Evolutionary conservation across 2,888 invertebrate genomes (phyloP), one percentile per base, ranked within the genome.

Genomic region (Drosophila parthenogenetica): DNA sequence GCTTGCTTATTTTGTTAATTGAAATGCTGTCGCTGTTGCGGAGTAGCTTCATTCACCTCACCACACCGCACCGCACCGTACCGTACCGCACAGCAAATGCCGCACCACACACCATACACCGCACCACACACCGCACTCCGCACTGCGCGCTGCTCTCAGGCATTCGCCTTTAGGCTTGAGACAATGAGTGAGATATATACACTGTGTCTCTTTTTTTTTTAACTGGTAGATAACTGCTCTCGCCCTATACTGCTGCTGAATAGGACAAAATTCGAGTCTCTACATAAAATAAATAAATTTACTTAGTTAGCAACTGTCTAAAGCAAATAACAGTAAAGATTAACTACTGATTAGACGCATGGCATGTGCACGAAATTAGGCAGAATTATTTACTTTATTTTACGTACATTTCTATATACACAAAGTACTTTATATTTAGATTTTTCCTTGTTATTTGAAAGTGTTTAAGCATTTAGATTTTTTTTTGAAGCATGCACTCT

Each of bases 1-100:
- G 54, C 54, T 77, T 87, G 82, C 67, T 81, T 84, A 81, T 84
- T 71, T 81, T 84, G 70, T 82, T 86, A 89, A 89, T 89, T 86
- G 74, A 89, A 89, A 82, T 85, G 74, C 73, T 62, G 70, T 66
- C 53, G 77, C 81, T 55, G 65, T 62, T 69, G 37, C 37, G 19
- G n/a, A 39, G 50, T 37, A 19, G 50, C 37, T 39, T 25, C 40
- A 11, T 53, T 40, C 40, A 51, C 51, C 51, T 25, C 51, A 39
- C 22, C 46, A 14, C 46, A 14, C 39, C 39, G 39, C 14, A 39
- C n/a, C n/a, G n/a, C 14, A 39, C 39, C 32, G 11, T 2, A 39
- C 39, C 45, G 17, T 17, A 45, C 43, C 46, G 14, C 46, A 25
- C 46, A 11, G 25, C 25, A 25, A 25, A 29, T 29, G 29, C 48